These are phyloP conservation scores for Dicyrtoma fusca DNA, from an alignment of 2,888 invertebrate species.

Conservation along the genomic window DNA sequence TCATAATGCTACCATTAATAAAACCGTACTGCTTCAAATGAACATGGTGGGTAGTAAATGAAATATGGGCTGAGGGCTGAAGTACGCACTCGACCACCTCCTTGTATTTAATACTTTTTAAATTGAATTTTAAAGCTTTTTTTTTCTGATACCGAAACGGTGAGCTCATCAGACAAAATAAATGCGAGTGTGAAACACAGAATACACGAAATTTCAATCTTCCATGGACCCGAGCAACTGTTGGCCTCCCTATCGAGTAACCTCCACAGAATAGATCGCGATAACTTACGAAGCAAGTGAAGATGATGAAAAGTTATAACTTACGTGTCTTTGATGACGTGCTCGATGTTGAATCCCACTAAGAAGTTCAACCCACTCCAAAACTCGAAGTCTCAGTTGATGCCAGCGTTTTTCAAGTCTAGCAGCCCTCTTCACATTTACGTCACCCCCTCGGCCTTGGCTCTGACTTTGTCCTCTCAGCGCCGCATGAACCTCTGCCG, in stretches of 20 bases:
- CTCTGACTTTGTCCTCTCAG: slow-evolving; percentile 51
- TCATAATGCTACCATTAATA: no score
- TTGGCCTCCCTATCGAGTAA: not conserved
- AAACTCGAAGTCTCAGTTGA: slow-evolving; percentile 53
- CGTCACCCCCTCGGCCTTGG: slow-evolving; percentile 44
- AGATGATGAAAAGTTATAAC: slow-evolving; percentile 10
- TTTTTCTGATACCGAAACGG: not conserved
- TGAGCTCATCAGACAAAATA: not conserved
- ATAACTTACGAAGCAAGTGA: not conserved
- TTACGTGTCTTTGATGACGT: slow-evolving; percentile 27
- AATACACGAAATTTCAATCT: not conserved
- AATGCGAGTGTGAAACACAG: not conserved
- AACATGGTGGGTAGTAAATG: no score
- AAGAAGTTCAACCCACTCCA: slow-evolving; percentile 56
- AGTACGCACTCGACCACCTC: no score
- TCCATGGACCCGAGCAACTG: no score
- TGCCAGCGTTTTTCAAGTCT: slow-evolving; percentile 55
- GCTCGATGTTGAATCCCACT: slow-evolving; percentile 46
- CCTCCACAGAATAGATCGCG: not conserved
- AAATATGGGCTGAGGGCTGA: not conserved
- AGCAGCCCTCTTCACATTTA: slow-evolving; percentile 42
- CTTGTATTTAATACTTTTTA: no score
- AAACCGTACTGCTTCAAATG: not conserved
- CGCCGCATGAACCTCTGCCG: slow-evolving; percentile 51
- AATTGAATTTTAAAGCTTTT: slow-evolving; percentile 7